Conservation (phyloP, 2,888 invertebrate genomes). For the Noctua fimbriata region DNA sequence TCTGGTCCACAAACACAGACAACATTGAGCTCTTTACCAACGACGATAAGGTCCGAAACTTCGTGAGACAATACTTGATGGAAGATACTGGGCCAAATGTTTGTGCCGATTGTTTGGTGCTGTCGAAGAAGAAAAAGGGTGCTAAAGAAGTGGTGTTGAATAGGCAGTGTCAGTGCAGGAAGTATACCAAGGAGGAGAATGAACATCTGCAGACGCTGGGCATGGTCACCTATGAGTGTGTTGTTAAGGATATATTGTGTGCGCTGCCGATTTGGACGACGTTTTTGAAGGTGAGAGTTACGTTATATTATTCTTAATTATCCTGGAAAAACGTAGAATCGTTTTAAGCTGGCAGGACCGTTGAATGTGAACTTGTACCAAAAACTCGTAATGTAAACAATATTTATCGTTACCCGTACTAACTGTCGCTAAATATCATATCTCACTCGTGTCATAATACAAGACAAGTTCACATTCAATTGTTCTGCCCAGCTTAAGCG, state of each 20-base stretch:
- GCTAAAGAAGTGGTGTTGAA: constrained; percentile 69
- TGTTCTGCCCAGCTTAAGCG: too few species aligned
- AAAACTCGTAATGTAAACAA: too few species aligned
- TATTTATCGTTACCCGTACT: too few species aligned
- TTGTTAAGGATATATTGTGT: constrained; percentile 94
- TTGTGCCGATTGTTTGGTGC: constrained; percentile 75
- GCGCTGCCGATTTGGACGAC: constrained; percentile 93
- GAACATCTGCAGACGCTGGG: constrained; percentile 91
- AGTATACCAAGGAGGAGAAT: constrained; percentile 83
- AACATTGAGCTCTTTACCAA: constrained; percentile 94
- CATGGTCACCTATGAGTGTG: constrained; percentile 94
- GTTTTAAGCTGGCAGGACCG: too few species aligned
- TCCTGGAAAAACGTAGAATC: too few species aligned
- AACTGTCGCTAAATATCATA: too few species aligned
- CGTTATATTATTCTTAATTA: neutral
- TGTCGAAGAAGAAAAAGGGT: constrained; percentile 71
- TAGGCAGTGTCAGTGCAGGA: constrained; percentile 78
- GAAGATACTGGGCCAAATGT: constrained; percentile 68
- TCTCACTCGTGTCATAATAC: too few species aligned
- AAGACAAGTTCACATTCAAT: too few species aligned
- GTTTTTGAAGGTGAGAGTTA: constrained; percentile 90
- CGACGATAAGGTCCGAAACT: constrained; percentile 92
- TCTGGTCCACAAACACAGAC: constrained; percentile 92
- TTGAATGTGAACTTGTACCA: too few species aligned
- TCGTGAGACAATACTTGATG: constrained; percentile 92